Evolutionary conservation across 53 echinoderm and acorn worm species (phyloP).

Genomic region (Pentamera pediparva): DNA sequence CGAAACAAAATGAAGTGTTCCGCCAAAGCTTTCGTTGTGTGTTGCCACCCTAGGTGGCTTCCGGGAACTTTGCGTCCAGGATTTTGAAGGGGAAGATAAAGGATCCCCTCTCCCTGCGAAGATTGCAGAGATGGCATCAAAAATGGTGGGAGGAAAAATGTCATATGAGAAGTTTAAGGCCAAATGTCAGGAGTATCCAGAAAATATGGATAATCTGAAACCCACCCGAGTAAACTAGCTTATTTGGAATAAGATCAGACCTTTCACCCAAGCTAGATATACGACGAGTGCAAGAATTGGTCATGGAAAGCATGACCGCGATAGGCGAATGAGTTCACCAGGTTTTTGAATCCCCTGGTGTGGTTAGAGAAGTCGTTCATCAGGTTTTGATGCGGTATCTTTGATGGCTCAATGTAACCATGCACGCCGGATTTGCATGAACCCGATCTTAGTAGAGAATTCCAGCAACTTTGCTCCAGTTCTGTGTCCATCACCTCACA

Average conservation of each 20-base stretch:
- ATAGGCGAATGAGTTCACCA: not conserved
- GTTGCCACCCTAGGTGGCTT: too few relatives aligned
- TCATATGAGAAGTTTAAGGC: slow-evolving; percentile 4
- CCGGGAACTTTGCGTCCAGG: too few relatives aligned
- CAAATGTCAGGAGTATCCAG: slow-evolving; percentile 7
- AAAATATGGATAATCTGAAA: not conserved
- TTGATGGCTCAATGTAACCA: not conserved
- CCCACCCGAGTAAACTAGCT: slow-evolving; percentile 16
- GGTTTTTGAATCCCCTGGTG: not conserved
- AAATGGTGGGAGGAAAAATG: slow-evolving; percentile 20
- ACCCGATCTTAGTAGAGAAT: not conserved
- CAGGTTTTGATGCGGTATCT: not conserved
- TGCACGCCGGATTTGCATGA: not conserved
- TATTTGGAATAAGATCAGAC: slow-evolving; percentile 24
- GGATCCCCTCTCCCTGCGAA: slow-evolving; percentile 2
- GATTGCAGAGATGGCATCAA: not conserved
- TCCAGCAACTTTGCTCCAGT: slow-evolving; percentile 3
- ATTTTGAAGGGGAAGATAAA: not conserved
- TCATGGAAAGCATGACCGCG: not conserved
- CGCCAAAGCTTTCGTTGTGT: too few relatives aligned
- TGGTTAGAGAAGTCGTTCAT: not conserved
- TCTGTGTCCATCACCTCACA: not conserved
- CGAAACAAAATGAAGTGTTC: too few relatives aligned
- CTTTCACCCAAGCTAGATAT: slow-evolving; percentile 7
- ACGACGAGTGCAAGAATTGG: not conserved